Conservation (phyloP, 1,140 invertebrate species). For the Penaeus vannamei region DNA sequence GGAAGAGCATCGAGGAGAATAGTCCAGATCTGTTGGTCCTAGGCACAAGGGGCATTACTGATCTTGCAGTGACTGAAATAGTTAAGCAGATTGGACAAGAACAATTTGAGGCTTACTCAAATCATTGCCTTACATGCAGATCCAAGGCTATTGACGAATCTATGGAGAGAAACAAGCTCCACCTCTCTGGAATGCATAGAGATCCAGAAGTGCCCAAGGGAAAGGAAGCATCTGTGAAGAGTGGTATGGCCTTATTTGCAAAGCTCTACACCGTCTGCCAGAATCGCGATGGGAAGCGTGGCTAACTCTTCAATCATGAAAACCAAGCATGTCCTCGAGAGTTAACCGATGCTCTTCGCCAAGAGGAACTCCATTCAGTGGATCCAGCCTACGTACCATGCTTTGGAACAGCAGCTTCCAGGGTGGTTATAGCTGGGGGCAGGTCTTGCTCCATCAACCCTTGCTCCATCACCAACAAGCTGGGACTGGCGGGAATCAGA, state of each 20-base stretch:
- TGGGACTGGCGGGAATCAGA: neutral
- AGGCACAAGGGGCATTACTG: neutral
- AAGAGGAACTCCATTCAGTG: too few species aligned
- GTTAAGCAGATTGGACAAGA: conserved; percentile 1
- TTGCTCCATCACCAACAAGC: neutral
- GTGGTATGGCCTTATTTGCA: conserved; percentile 7
- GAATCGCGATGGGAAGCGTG: conserved; percentile 14
- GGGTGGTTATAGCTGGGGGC: too few species aligned
- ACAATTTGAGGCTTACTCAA: neutral
- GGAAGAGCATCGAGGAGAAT: conserved; percentile 1
- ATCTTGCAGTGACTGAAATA: neutral
- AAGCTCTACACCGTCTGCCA: conserved; percentile 17
- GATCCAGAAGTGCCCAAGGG: neutral
- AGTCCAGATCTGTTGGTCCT: neutral
- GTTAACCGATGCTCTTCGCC: too few species aligned
- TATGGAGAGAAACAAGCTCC: too few species aligned
- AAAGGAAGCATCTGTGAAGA: conserved; percentile 12
- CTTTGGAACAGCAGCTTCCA: too few species aligned
- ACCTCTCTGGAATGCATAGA: too few species aligned
- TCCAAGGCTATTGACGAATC: neutral
- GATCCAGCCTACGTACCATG: too few species aligned
- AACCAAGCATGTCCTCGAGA: neutral
- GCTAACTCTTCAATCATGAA: conserved; percentile 10
- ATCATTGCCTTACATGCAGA: neutral
- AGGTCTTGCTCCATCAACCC: neutral